Base-by-base conservation (phyloP, 2,797 vertebrate genomes). In the Enteromius anoplus region DNA sequence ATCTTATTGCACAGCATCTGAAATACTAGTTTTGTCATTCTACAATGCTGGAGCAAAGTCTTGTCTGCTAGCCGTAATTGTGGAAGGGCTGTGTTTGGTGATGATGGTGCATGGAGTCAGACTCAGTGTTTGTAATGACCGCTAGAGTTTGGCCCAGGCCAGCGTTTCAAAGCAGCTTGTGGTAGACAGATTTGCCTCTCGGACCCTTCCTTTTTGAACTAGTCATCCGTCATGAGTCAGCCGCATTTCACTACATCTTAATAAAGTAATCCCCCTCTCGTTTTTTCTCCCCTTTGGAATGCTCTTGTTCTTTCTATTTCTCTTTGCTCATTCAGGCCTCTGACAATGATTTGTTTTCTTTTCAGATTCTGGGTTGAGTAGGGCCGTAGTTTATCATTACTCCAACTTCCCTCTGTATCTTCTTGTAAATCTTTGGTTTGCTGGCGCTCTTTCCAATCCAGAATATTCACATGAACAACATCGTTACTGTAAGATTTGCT, bases 161-260 rank as follows among this genome's bases (percentile, higher is more conserved):
- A 69, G 55, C 85, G 89, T 87, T 91, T 92, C 85, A 91, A 91
- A 92, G 88, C 93, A 94, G 89, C 93, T 92, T 73, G 88, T 88
- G 72, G n/a, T 86, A 93, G 93, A 95, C 93, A 91, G 91, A 94
- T 94, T 90, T 89, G 85, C 85, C 91, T 91, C 80, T 89, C 87
- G 88, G 90, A 91, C 87, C 81, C 89, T 89, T 91, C 89, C 88
- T 90, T 92, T 93, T 90, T 88, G 76, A 89, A 90, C 88, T 82
- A 70, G 91, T 93, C 93, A 95, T 95, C 93, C 90, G 93, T 95
- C 94, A 95, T 87, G 88, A 76, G 89, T 88, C 92, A 92, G 91
- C 91, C 86, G 89, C 90, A 89, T 95, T 95, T 95, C 94, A 94
- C 93, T 95, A 94, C 92, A 93, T 95, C 94, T 95, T 96, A 95